Evolutionary conservation across 2,113 vertebrate species (phyloP).

Genomic region (Rhinoderma darwinii): DNA sequence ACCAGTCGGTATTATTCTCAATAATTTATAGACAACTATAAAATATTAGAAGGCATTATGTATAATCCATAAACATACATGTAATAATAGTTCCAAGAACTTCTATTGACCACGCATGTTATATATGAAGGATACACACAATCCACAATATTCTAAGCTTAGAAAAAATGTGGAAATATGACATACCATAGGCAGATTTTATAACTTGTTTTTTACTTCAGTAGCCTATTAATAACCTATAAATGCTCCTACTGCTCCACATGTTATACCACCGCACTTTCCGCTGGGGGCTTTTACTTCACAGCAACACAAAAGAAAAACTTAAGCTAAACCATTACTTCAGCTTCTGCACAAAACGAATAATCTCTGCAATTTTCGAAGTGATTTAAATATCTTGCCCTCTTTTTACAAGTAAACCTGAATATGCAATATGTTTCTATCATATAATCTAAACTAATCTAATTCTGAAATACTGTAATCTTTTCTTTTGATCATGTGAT

Average conservation of each 20-base stretch:
- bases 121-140: not conserved
- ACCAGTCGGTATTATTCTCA: not conserved
- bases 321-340: not conserved
- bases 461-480: constrained; percentile 41
- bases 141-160: not conserved
- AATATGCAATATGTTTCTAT: constrained; percentile 19
- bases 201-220: not conserved
- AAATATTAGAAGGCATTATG: not conserved
- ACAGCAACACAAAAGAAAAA: not conserved
- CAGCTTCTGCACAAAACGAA: constrained; percentile 27
- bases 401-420: constrained; percentile 11
- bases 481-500: constrained; percentile 20
- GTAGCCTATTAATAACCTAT: not conserved
- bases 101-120: not conserved
- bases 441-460: constrained; percentile 43
- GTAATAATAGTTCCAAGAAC: not conserved
- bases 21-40: not conserved
- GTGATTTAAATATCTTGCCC: not conserved
- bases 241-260: not conserved
- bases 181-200: not conserved
- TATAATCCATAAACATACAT: not conserved
- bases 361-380: not conserved
- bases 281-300: not conserved
- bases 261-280: not conserved
- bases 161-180: not conserved